phyloP scores from a whole-genome alignment of 2,113 vertebrate species.

The Myrmophylax atrothorax region DNA sequence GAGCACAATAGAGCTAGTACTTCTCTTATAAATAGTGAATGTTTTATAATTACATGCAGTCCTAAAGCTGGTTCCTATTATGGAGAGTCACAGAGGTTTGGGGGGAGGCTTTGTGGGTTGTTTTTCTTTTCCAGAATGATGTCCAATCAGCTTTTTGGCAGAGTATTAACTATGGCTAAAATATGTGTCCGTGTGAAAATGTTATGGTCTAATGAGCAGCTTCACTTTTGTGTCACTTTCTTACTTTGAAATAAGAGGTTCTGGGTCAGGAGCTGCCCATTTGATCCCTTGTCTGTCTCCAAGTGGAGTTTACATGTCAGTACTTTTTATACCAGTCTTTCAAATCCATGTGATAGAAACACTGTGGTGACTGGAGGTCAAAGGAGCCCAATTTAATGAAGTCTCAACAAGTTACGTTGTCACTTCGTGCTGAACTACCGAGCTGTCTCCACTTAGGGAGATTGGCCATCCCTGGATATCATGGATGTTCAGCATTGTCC shows the following conservation, averaged over 20 bases:
- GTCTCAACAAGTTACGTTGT: neutral
- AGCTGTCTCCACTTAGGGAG: neutral
- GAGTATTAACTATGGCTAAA: neutral
- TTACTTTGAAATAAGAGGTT: conserved; percentile 21
- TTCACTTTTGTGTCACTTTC: conserved; percentile 13
- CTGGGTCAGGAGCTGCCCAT: conserved; percentile 16
- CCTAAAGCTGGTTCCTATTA: conserved; percentile 66
- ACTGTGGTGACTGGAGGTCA: neutral
- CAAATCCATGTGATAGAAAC: neutral
- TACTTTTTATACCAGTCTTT: neutral
- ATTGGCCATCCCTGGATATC: neutral
- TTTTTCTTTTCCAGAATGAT: conserved; percentile 39
- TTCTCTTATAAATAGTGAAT: conserved; percentile 43
- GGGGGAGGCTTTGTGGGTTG: conserved; percentile 21
- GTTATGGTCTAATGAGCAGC: neutral
- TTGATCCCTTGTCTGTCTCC: neutral
- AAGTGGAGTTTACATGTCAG: neutral
- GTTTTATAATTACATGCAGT: conserved; percentile 55
- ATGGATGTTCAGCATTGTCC: neutral
- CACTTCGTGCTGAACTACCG: neutral
- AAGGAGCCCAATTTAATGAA: neutral
- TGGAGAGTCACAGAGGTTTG: neutral
- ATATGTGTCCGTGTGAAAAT: conserved; percentile 34
- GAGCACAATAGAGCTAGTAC: conserved; percentile 44
- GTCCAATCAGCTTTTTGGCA: conserved; percentile 23